A percentile compares a stretch with the other conserved stretches of the same genome.
Evolutionary conservation across 2,113 vertebrate species (phyloP).

Genomic region (Narcine bancroftii): DNA sequence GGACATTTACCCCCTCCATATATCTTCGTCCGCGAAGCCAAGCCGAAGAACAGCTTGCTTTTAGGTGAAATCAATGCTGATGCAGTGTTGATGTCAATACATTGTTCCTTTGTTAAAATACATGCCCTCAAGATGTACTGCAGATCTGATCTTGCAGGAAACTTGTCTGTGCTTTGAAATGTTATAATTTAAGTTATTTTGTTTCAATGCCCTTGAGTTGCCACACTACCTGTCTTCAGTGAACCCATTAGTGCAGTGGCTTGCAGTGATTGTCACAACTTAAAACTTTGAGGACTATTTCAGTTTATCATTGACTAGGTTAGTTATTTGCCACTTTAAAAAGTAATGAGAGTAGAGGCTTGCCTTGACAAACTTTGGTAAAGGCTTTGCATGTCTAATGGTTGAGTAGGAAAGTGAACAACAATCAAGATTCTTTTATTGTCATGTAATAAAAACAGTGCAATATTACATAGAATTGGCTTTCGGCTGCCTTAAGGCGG

Average conservation of each 20-base stretch:
- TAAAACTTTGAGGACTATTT: background rate
- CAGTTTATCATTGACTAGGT: background rate
- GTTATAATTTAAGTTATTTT: background rate
- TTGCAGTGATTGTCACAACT: background rate
- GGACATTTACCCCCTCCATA: too few species aligned
- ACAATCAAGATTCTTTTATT: too few species aligned
- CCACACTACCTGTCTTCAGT: background rate
- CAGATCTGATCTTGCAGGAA: background rate
- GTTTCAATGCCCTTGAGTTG: background rate
- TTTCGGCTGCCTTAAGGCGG: too few species aligned
- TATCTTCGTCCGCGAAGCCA: too few species aligned
- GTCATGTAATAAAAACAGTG: too few species aligned
- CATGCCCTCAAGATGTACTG: background rate
- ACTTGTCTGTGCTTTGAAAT: background rate
- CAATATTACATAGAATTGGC: too few species aligned
- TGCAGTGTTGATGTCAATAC: background rate
- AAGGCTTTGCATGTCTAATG: background rate
- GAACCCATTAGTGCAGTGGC: background rate
- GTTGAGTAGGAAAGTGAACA: too few species aligned
- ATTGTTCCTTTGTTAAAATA: background rate
- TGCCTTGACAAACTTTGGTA: background rate
- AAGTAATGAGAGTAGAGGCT: background rate
- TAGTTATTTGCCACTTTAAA: background rate
- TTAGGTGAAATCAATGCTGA: background rate
- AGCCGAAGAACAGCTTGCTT: background rate